Conservation (phyloP, 2,797 vertebrate species). For the Liparis tanakae region DNA sequence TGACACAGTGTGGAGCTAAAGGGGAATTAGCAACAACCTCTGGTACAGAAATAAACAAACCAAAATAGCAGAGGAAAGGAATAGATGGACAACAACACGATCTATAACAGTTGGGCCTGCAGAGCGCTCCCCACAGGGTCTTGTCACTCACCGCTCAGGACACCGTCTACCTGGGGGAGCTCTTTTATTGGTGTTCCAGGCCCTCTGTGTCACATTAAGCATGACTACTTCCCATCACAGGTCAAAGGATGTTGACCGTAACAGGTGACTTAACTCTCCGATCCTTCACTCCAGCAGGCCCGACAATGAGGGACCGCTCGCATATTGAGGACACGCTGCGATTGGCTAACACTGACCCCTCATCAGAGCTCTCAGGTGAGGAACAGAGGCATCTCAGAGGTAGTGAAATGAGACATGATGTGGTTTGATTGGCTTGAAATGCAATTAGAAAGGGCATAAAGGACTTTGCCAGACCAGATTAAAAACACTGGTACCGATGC, state of each 20-base stretch:
- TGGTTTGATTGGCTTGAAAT: neutral
- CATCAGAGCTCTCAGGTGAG: conserved; percentile 89
- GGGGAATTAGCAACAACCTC: conserved; percentile 69
- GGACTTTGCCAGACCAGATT: too few relatives aligned
- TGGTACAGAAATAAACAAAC: conserved; percentile 70
- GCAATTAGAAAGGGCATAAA: neutral
- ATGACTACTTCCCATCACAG: neutral
- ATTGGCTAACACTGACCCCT: conserved; percentile 84
- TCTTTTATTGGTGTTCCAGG: neutral
- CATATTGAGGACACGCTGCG: conserved; percentile 93
- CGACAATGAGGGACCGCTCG: conserved; percentile 85
- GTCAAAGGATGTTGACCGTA: neutral
- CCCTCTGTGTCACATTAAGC: neutral
- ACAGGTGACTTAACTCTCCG: conserved; percentile 21
- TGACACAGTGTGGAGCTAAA: conserved; percentile 68
- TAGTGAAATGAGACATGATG: neutral
- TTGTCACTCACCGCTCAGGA: conserved; percentile 47
- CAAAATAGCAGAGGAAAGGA: conserved; percentile 71
- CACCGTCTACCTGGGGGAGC: conserved; percentile 10
- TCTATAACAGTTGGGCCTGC: conserved; percentile 38
- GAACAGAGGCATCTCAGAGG: conserved; percentile 1
- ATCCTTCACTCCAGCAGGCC: conserved; percentile 46
- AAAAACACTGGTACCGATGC: too few relatives aligned
- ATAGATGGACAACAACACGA: conserved; percentile 54
- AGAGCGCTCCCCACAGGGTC: conserved; percentile 49